Percentiles rank a stretch among this genome's conserved stretches.
These are phyloP conservation scores for Caenorhabditis sp. DNA, from an alignment of 2,888 invertebrate genomes.

Conservation along the genomic window DNA sequence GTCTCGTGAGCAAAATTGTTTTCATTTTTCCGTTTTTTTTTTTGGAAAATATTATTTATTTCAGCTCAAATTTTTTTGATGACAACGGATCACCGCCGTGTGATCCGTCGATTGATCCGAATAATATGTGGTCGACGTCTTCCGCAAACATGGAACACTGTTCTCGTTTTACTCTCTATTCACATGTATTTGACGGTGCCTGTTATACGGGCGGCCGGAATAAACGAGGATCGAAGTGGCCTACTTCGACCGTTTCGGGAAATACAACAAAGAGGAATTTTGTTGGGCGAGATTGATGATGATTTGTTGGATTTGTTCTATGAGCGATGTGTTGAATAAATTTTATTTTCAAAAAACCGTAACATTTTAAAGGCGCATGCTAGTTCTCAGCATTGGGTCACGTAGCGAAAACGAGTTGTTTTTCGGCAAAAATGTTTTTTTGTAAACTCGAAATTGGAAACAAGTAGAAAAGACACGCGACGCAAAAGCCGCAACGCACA, in stretches of 20 bases:
- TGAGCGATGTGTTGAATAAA: constrained; percentile 31
- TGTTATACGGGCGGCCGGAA: constrained; percentile 53
- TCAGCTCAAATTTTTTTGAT: not conserved
- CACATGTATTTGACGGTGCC: constrained; percentile 60
- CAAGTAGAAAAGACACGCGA: too few relatives aligned
- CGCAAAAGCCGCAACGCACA: too few relatives aligned
- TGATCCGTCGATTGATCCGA: constrained; percentile 37
- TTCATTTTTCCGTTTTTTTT: not conserved
- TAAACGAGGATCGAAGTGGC: constrained; percentile 47
- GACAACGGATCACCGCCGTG: constrained; percentile 25
- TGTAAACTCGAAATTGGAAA: too few relatives aligned
- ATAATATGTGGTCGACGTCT: constrained; percentile 54
- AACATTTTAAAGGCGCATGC: too few relatives aligned
- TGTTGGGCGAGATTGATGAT: constrained; percentile 58
- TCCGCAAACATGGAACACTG: constrained; percentile 61
- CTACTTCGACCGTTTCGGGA: constrained; percentile 49
- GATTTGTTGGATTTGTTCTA: constrained; percentile 56
- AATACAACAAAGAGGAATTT: constrained; percentile 52
- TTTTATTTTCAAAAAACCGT: not conserved
- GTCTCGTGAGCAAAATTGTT: too few relatives aligned
- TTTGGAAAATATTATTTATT: not conserved
- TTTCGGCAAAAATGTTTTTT: too few relatives aligned
- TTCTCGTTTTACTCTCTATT: constrained; percentile 54
- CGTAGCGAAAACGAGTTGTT: too few relatives aligned
- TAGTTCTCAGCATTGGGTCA: too few relatives aligned